Conservation (phyloP, 2,113 vertebrate species). For the Crotalus helleri region DNA sequence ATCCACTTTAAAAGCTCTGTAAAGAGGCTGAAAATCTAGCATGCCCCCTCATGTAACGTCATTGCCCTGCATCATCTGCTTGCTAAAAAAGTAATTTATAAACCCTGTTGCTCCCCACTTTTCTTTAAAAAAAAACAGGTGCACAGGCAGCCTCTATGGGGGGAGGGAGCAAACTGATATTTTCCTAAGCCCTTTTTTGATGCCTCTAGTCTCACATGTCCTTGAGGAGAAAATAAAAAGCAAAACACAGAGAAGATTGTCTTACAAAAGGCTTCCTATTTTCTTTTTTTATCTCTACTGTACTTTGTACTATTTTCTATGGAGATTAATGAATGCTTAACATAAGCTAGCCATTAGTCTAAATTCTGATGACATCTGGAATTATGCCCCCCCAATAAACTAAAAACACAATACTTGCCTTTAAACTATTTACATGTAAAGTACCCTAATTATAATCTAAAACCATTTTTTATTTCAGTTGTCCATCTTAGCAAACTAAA, state of each 20-base stretch:
- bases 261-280: not conserved
- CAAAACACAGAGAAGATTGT: not conserved
- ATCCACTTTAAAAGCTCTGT: not conserved
- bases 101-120: not conserved
- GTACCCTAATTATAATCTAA: not conserved
- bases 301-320: not conserved
- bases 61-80: not conserved
- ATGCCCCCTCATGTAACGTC: not conserved
- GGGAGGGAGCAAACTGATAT: not conserved
- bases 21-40: not conserved
- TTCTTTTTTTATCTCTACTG: not conserved
- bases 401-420: not conserved
- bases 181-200: not conserved
- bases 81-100: not conserved
- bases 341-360: not conserved
- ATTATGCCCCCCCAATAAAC: not conserved
- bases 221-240: not conserved
- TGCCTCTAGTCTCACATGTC: not conserved
- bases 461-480: not conserved
- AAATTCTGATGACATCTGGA: not conserved
- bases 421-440: not conserved
- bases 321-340: not conserved
- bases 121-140: not conserved
- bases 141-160: not conserved
- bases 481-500: not conserved